phyloP scores from a whole-genome alignment of 2,113 vertebrate genomes.

The Meriones unguiculatus region DNA sequence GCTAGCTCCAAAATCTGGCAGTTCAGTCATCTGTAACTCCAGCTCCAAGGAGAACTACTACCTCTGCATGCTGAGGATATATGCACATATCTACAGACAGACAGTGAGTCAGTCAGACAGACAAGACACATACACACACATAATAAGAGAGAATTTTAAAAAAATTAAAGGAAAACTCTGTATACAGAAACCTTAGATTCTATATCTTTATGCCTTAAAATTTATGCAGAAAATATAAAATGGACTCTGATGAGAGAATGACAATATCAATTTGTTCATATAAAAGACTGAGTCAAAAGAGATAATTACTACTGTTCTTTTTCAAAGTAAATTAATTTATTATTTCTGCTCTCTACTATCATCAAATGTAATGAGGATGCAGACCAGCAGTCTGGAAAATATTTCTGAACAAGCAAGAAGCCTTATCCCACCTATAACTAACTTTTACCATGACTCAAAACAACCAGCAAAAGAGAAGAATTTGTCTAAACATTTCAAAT shows the following conservation, averaged over 20 bases:
- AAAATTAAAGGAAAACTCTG: background rate
- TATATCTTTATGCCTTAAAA: conserved; percentile 7
- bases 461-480: conserved; percentile 19
- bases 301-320: conserved; percentile 66
- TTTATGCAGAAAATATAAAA: conserved; percentile 56
- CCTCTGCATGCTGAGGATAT: too few relatives aligned
- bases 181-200: conserved; percentile 15
- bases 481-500: conserved; percentile 61
- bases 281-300: conserved; percentile 55
- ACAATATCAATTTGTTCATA: conserved; percentile 55
- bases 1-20: background rate
- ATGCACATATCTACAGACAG: too few relatives aligned
- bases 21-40: background rate
- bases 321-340: conserved; percentile 66
- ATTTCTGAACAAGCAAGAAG: conserved; percentile 35
- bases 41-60: background rate
- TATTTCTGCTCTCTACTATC: conserved; percentile 64
- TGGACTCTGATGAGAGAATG: conserved; percentile 48
- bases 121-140: background rate
- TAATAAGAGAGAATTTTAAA: background rate
- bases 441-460: conserved; percentile 14
- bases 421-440: background rate
- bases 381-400: conserved; percentile 39
- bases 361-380: conserved; percentile 30
- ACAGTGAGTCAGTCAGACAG: background rate